Conservation (phyloP, 2,113 vertebrate species). For the Sapajus apella region DNA sequence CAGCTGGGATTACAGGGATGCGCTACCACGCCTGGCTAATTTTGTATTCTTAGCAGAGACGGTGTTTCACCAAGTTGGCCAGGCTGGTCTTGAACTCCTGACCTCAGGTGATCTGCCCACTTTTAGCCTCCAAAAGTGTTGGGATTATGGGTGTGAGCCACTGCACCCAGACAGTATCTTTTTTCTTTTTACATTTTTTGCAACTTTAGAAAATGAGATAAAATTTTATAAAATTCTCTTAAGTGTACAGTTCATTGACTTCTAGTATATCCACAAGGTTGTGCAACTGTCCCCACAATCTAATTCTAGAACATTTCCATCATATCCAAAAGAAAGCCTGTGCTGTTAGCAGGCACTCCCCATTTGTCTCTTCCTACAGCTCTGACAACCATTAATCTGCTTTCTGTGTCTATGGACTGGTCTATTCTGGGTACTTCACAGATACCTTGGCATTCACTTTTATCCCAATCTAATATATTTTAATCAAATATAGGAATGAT, state of each 20-base stretch:
- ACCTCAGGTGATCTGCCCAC: too few relatives aligned
- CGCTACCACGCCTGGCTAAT: too few relatives aligned
- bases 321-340: not conserved
- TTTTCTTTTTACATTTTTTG: not conserved
- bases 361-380: not conserved
- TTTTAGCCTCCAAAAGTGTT: too few relatives aligned
- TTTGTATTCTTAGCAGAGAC: too few relatives aligned
- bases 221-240: not conserved
- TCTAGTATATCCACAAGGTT: not conserved
- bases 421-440: not conserved
- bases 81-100: too few relatives aligned
- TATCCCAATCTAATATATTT: not conserved
- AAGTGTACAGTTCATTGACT: not conserved
- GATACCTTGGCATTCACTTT: not conserved
- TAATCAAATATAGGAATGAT: not conserved
- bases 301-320: not conserved
- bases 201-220: not conserved
- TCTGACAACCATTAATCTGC: not conserved
- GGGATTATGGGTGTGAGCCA: too few relatives aligned
- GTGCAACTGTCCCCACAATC: not conserved
- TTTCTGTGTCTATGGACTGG: not conserved
- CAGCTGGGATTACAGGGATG: too few relatives aligned
- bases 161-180: not conserved
- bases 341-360: not conserved
- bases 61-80: too few relatives aligned